Percentiles rank a stretch among this genome's conserved stretches.
Conservation (phyloP, 2,888 invertebrate species). For the Sympetrum striolatum region DNA sequence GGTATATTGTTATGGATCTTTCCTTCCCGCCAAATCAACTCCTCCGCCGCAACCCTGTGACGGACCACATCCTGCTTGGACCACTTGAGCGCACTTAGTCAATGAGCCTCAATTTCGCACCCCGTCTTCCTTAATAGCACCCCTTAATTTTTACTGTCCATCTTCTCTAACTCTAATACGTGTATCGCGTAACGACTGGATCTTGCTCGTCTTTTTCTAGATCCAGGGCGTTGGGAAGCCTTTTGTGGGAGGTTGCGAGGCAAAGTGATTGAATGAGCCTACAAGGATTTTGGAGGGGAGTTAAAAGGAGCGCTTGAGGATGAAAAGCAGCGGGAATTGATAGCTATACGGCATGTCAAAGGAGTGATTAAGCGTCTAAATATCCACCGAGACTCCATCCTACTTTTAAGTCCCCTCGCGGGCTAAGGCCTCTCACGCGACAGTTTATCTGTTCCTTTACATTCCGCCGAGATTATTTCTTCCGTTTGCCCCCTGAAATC, state of each 20-base stretch:
- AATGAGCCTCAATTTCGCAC: neutral
- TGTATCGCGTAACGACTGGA: neutral
- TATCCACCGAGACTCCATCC: constrained; percentile 2
- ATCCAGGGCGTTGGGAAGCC: neutral
- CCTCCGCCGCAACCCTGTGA: neutral
- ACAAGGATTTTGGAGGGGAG: neutral
- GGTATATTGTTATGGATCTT: neutral
- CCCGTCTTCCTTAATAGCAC: neutral
- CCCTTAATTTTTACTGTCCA: neutral
- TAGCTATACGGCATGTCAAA: constrained; percentile 35
- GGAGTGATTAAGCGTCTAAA: constrained; percentile 29
- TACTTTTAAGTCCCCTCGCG: neutral
- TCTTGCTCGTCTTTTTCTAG: neutral
- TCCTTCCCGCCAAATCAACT: neutral
- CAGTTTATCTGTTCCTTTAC: neutral
- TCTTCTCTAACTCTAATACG: neutral
- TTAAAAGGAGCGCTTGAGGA: neutral
- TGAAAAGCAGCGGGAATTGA: constrained; percentile 19
- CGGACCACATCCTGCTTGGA: constrained; percentile 22
- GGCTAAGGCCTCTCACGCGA: neutral
- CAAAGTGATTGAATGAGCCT: neutral
- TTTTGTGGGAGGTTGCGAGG: neutral
- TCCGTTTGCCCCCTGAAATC: neutral
- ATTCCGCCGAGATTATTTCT: neutral
- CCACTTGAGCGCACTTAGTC: constrained; percentile 12